Conservation (phyloP, 2,113 vertebrate species). For the Recurvirostra avosetta region DNA sequence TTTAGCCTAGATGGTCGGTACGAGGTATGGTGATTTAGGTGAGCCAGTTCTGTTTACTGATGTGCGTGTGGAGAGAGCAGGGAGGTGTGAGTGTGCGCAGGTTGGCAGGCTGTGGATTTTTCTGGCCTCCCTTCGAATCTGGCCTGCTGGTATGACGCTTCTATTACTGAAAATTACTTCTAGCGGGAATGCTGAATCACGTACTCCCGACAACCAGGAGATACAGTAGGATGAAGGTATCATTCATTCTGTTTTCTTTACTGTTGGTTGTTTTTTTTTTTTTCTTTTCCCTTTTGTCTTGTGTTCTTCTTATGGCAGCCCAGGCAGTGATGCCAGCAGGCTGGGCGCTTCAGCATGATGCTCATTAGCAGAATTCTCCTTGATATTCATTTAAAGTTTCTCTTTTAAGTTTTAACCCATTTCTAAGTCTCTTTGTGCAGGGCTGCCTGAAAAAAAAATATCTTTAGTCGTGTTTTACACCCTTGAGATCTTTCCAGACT, state of each 20-base stretch:
- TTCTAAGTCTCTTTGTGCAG: background rate
- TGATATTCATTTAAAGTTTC: background rate
- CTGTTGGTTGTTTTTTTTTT: background rate
- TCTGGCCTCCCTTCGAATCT: slow-evolving; percentile 13
- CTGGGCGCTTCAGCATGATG: background rate
- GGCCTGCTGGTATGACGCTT: slow-evolving; percentile 14
- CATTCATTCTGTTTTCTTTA: background rate
- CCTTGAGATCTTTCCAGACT: slow-evolving; percentile 54
- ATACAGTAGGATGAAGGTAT: slow-evolving; percentile 7
- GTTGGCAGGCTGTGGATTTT: slow-evolving; percentile 8
- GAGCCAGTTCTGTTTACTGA: background rate
- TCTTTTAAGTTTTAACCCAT: background rate
- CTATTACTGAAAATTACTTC: slow-evolving; percentile 49
- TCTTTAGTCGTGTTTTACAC: background rate
- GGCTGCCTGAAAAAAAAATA: background rate
- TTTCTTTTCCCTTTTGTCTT: background rate
- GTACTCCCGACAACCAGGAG: background rate
- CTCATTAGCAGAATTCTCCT: background rate
- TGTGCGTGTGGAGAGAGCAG: background rate
- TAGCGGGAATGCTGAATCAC: slow-evolving; percentile 57
- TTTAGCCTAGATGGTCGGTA: background rate
- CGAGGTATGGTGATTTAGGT: background rate
- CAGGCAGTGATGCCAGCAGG: background rate
- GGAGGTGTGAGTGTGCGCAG: background rate
- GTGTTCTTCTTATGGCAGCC: background rate